These are phyloP conservation scores for Apoda limacodes DNA, from an alignment of 2,888 invertebrate genomes.

Conservation along the genomic window DNA sequence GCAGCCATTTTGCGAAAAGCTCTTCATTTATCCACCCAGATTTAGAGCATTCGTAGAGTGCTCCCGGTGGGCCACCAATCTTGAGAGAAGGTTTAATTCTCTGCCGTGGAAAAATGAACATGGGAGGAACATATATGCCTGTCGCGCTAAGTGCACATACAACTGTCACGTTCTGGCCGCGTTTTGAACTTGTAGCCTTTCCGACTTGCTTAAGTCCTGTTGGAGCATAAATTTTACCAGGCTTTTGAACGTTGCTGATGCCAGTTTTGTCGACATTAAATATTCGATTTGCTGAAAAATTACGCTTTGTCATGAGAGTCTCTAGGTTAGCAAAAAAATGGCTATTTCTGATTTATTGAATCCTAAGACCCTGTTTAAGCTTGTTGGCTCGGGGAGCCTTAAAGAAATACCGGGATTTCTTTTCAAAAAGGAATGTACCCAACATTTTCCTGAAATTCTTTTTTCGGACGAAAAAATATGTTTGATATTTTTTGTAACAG, in stretches of 20 bases:
- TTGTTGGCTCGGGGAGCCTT: conserved; percentile 26
- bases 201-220: conserved; percentile 31
- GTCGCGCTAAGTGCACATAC: conserved; percentile 31
- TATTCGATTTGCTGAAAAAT: conserved; percentile 21
- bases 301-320: conserved; percentile 19
- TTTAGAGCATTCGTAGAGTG: too few species aligned
- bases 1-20: conserved; percentile 10
- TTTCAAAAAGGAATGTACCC: conserved; percentile 1
- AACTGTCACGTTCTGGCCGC: conserved; percentile 25
- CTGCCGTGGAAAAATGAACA: conserved; percentile 37
- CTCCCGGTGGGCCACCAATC: conserved; percentile 26
- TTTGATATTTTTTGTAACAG: conserved; percentile 2
- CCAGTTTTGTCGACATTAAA: conserved; percentile 35
- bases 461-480: background rate
- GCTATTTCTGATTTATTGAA: conserved; percentile 25
- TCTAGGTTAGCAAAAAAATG: conserved; percentile 21
- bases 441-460: background rate
- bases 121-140: conserved; percentile 32
- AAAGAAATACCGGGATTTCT: conserved; percentile 14
- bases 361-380: conserved; percentile 23
- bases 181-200: conserved; percentile 20
- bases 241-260: conserved; percentile 27
- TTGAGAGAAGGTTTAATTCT: conserved; percentile 26
- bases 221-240: conserved; percentile 25
- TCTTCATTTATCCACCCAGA: conserved; percentile 5